Evolutionary conservation across 2,888 invertebrate species (phyloP), one percentile per base, ranked within the genome.

Genomic region (Drosophila mimica): DNA sequence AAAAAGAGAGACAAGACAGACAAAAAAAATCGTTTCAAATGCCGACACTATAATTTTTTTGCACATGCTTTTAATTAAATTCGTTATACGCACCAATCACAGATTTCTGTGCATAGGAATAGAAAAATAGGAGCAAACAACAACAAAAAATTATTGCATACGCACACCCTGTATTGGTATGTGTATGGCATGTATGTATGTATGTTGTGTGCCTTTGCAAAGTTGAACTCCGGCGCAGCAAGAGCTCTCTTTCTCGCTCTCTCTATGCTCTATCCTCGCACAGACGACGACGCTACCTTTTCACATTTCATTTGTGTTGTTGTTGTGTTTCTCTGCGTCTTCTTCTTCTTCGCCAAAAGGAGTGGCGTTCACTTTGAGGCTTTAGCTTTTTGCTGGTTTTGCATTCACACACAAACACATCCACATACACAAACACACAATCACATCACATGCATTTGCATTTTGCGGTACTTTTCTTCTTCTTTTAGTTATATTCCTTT

Each of bases 211-310:
- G 62, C 63, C 38, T 77, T 57, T 51, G 68, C 70, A 71, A 74
- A 76, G 80, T 76, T 77, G 75, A 85, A 85, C 88, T 85, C 76
- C 81, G 82, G 85, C 85, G 85, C 85, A 85, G 77, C 88, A 85
- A 79, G 62, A 70, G 60, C 65, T 57, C 60, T 69, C 52, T 38
- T 58, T 61, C 76, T 70, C 62, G 79, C 74, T 43, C 64, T 79
- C 75, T 56, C 57, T 62, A 62, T 79, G 36, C 54, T 59, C 66
- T 67, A 62, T 79, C 43, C 67, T 67, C 68, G 60, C 62, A 62
- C 70, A 69, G 61, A 65, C 74, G 57, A 64, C 74, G 70, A 66
- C 63, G 76, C 63, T 69, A 72, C 73, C 72, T 81, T 83, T 79
- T 75, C 65, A 71, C 79, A 71, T 72, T 72, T 51, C 79, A 75